Evolutionary conservation across 2,113 vertebrate species (phyloP).

Genomic region (Ivindomyrus marchei): DNA sequence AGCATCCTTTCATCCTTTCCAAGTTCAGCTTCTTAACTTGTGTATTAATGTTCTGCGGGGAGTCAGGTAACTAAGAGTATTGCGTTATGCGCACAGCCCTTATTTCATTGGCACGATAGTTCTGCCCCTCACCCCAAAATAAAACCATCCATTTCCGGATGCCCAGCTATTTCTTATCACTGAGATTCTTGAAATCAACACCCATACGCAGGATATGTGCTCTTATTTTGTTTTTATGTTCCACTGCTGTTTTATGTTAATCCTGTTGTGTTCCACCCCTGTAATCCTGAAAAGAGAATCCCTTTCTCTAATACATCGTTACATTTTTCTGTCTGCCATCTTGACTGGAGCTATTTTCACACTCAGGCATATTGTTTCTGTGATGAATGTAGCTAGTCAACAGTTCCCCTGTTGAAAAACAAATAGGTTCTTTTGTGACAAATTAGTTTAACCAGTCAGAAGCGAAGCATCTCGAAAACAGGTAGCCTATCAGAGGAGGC

Average conservation of each 20-base stretch:
- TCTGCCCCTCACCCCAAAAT: background rate
- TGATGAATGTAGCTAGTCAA: background rate
- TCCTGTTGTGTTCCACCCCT: background rate
- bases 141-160: background rate
- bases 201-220: background rate
- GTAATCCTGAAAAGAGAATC: background rate
- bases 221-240: background rate
- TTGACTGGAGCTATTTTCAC: background rate
- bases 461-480: background rate
- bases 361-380: background rate
- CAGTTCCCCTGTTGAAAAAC: background rate
- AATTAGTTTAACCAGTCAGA: background rate
- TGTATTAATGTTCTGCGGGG: background rate
- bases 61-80: background rate
- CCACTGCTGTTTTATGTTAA: background rate
- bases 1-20: background rate
- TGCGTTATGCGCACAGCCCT: background rate
- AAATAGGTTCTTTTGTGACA: background rate
- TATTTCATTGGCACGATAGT: background rate
- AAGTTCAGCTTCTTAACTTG: background rate
- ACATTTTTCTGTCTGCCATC: background rate
- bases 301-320: background rate
- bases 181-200: background rate
- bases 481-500: background rate
- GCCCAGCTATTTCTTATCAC: background rate